Evolutionary conservation across 1,140 invertebrate genomes (phyloP).

Genomic region (Wasmannia auropunctata): DNA sequence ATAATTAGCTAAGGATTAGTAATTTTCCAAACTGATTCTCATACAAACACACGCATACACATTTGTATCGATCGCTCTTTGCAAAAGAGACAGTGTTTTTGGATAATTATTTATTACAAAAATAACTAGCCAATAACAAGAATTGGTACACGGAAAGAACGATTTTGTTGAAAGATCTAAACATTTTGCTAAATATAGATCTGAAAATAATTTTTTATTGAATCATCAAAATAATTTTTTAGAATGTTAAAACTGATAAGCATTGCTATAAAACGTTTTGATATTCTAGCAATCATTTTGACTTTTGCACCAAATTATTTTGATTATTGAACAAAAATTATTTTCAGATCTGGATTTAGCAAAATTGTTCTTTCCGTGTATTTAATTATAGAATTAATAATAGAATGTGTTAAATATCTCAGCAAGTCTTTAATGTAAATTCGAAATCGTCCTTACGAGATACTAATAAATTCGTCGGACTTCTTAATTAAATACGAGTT

Average conservation of each 20-base stretch:
- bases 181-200: no score
- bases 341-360: no score
- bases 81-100: neutral
- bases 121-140: neutral
- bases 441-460: slow-evolving; percentile 21
- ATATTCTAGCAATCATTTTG: no score
- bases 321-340: no score
- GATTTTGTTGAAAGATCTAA: no score
- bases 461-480: slow-evolving; percentile 12
- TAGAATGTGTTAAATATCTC: slow-evolving; percentile 29
- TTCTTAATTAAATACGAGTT: slow-evolving; percentile 54
- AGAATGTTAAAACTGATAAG: no score
- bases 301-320: no score
- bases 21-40: neutral
- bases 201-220: no score
- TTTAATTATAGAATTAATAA: neutral
- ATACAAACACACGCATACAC: neutral
- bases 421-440: slow-evolving; percentile 19
- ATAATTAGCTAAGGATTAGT: neutral
- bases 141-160: no score
- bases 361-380: no score
- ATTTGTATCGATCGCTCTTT: slow-evolving; percentile 1
- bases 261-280: no score
- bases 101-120: neutral
- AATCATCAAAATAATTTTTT: no score